A percentile compares a stretch with the other conserved stretches of the same genome.
Conservation (phyloP, 2,888 invertebrate genomes). For the Melanotus villosus region DNA sequence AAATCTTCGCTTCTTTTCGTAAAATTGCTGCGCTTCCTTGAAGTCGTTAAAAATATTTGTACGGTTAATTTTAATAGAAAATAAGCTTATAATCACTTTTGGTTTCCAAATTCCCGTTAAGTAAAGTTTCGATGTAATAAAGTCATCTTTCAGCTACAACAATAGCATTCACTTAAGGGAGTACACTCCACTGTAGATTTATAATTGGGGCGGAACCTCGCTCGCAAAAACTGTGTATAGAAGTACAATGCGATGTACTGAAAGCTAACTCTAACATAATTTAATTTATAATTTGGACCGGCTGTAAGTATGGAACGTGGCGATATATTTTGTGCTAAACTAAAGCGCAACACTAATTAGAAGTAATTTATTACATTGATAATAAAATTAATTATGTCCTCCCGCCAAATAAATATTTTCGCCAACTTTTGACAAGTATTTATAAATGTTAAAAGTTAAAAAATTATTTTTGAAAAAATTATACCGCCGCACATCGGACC, state of each 20-base stretch:
- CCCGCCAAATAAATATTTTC: background rate
- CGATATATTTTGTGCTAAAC: background rate
- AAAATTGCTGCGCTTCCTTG: constrained; percentile 7
- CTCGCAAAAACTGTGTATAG: constrained; percentile 31
- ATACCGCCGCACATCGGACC: no score
- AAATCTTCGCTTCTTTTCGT: constrained; percentile 21
- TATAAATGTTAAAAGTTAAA: no score
- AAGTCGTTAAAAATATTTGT: constrained; percentile 18
- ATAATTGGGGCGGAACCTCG: constrained; percentile 35
- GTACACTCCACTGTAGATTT: constrained; percentile 29
- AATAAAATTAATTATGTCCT: background rate
- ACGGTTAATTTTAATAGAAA: constrained; percentile 11
- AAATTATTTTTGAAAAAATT: no score
- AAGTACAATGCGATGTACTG: constrained; percentile 29
- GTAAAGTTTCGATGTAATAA: constrained; percentile 31
- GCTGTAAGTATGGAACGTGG: background rate
- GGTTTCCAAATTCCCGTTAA: constrained; percentile 9
- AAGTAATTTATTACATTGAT: background rate
- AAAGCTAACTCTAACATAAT: constrained; percentile 29
- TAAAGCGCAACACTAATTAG: background rate
- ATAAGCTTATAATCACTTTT: constrained; percentile 19
- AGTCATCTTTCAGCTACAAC: constrained; percentile 28
- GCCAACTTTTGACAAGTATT: background rate
- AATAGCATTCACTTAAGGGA: constrained; percentile 29
- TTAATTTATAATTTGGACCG: constrained; percentile 23